Percentiles rank a stretch among this genome's conserved stretches.
phyloP scores from a whole-genome alignment of 2,797 vertebrate species.

The Melanotaenia parkinsoni region DNA sequence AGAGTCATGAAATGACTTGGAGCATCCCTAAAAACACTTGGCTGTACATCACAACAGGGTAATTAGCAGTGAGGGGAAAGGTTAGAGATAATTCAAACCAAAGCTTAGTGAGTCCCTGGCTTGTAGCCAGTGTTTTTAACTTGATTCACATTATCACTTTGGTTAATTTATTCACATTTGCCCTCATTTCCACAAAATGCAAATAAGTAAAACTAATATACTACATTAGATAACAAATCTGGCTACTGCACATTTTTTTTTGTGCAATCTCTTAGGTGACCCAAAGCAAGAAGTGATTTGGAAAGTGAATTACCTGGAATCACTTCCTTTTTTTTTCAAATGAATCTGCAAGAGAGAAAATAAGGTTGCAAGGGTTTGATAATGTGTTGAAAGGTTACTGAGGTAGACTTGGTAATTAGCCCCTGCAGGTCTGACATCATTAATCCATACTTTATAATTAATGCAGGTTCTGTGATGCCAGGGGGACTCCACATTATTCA shows the following conservation, averaged over 20 bases:
- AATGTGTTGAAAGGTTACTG: slow-evolving; percentile 82
- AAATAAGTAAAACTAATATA: slow-evolving; percentile 33
- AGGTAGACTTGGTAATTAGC: slow-evolving; percentile 84
- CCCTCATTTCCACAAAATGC: slow-evolving; percentile 35
- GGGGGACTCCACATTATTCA: slow-evolving; percentile 80
- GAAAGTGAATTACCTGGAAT: slow-evolving; percentile 41
- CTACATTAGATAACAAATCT: slow-evolving; percentile 16
- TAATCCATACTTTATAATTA: slow-evolving; percentile 86
- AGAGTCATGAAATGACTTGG: slow-evolving; percentile 1
- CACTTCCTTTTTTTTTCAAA: slow-evolving; percentile 57
- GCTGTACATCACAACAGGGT: background rate
- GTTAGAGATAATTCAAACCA: slow-evolving; percentile 12
- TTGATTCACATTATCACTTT: slow-evolving; percentile 45
- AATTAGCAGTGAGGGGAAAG: background rate
- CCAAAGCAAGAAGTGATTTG: slow-evolving; percentile 19
- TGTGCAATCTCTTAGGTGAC: slow-evolving; percentile 16
- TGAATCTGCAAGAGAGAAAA: slow-evolving; percentile 52
- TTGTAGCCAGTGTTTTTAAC: slow-evolving; percentile 37
- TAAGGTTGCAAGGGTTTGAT: slow-evolving; percentile 60
- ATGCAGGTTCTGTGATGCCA: slow-evolving; percentile 73
- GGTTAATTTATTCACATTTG: slow-evolving; percentile 45
- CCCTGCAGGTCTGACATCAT: slow-evolving; percentile 83
- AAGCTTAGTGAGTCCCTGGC: slow-evolving; percentile 1
- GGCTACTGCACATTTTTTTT: slow-evolving; percentile 5
- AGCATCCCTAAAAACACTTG: slow-evolving; percentile 13